Base-by-base conservation (phyloP, 2,888 invertebrate species). In the Orthonevra nobilis region DNA sequence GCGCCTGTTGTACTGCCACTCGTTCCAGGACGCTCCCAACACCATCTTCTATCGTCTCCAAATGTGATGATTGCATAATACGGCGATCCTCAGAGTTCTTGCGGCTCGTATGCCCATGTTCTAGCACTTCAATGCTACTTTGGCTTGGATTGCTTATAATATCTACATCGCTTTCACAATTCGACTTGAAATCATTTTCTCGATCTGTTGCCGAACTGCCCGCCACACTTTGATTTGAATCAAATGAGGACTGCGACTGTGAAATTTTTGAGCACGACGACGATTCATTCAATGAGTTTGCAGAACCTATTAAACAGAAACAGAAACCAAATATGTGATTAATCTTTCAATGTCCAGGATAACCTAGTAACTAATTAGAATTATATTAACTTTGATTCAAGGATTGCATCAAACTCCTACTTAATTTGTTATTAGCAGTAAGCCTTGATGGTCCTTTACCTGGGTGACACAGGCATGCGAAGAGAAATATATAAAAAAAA, bases 71-170 rank as follows among this genome's bases (percentile, higher is more conserved):
- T 54, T 88, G 85, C 0, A 87, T 85, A 17, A 89, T 83, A 61
- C 88, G 88, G 48, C 89, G 88, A 83, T 91, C 92, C 82, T 91
- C 91, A 0, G 90, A 90, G 3, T 85, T 86, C 72, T 87, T 88
- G 3, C 88, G 86, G 58, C 82, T 85, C n/a, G 83, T 81, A 7
- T 82, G 72, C 19, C 70, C 12, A 54, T 89, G 56, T 82, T 91
- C 91, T 50, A 93, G 85, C 23, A 93, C 91, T 87, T 93, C 92
- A 63, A 93, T 92, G 84, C 93, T 93, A 82, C 92, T 92, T 84
- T 92, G 92, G 86, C 93, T 93, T 9, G 93, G 93, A 87, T 93
- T 93, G 74, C 92, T 93, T 17, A 94, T 89, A 38, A 94, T 90
- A 82, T 93, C 93, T 73, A 94, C 92, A 83, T 94, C 93, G 86